Percentiles rank a stretch among this genome's conserved stretches.
Conservation (phyloP, 2,888 invertebrate species). For the Mythimna albipuncta region DNA sequence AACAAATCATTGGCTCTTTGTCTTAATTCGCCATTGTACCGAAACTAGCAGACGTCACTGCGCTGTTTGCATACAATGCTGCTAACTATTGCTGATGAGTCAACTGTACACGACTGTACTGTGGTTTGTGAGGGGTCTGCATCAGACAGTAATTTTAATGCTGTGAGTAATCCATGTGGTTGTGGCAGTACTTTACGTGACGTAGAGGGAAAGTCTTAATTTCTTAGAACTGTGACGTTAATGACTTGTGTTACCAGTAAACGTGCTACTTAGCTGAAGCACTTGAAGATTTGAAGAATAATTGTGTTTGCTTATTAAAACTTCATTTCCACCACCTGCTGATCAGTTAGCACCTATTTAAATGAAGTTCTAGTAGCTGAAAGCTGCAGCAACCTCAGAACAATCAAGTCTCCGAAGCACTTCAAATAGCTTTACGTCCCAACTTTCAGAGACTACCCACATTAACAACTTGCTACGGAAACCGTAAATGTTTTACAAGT, state of each 20-base stretch:
- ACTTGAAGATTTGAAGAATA: background rate
- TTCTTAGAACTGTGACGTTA: background rate
- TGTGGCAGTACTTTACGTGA: slow-evolving; percentile 12
- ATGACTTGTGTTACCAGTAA: background rate
- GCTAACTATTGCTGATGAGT: slow-evolving; percentile 49
- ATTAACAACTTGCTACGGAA: slow-evolving; percentile 32
- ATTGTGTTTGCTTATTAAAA: background rate
- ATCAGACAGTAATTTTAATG: slow-evolving; percentile 41
- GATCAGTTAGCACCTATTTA: background rate
- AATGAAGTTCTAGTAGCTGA: slow-evolving; percentile 5
- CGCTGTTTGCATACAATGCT: slow-evolving; percentile 73
- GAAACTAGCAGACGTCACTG: slow-evolving; percentile 63
- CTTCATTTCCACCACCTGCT: background rate
- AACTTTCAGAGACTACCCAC: slow-evolving; percentile 39
- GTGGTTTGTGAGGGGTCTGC: slow-evolving; percentile 35
- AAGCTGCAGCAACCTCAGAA: slow-evolving; percentile 14
- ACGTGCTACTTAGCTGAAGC: background rate
- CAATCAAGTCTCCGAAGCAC: slow-evolving; percentile 16
- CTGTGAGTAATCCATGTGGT: slow-evolving; percentile 44
- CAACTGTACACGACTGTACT: slow-evolving; percentile 36
- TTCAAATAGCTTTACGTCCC: slow-evolving; percentile 37
- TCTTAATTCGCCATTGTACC: slow-evolving; percentile 74
- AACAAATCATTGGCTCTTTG: slow-evolving; percentile 66
- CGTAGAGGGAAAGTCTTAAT: slow-evolving; percentile 17
- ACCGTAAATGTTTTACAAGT: slow-evolving; percentile 35